These are phyloP conservation scores for Typhlomys cinereus DNA, from an alignment of 2,113 vertebrate genomes.

Conservation along the genomic window DNA sequence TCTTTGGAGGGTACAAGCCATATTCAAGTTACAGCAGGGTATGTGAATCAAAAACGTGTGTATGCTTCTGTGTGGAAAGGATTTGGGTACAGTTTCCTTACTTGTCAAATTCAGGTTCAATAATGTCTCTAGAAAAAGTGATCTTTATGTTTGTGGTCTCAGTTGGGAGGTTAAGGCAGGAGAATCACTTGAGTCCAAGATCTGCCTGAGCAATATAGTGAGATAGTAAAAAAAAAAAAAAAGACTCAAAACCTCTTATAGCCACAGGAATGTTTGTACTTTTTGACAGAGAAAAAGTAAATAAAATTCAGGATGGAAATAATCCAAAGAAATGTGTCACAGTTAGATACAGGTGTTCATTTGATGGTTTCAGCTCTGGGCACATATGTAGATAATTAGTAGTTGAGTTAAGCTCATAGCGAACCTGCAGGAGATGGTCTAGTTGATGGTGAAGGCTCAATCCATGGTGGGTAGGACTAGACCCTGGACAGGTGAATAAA, in stretches of 20 bases:
- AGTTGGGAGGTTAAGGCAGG: background rate
- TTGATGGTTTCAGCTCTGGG: too few relatives aligned
- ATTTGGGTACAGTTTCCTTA: background rate
- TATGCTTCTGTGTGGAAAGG: too few relatives aligned
- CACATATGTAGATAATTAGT: too few relatives aligned
- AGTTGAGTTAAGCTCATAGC: too few relatives aligned
- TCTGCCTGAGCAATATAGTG: background rate
- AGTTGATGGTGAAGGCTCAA: too few relatives aligned
- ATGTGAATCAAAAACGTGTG: background rate
- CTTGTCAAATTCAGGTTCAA: slow-evolving; percentile 1
- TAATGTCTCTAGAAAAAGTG: background rate
- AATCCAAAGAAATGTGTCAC: slow-evolving; percentile 28
- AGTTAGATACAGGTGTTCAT: too few relatives aligned
- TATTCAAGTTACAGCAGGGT: background rate
- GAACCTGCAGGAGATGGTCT: too few relatives aligned
- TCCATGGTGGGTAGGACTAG: too few relatives aligned
- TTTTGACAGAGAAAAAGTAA: background rate
- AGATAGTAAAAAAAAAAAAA: too few relatives aligned
- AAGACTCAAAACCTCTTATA: background rate
- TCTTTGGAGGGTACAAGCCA: too few relatives aligned
- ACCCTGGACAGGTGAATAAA: too few relatives aligned
- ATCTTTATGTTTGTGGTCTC: too few relatives aligned
- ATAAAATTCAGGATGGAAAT: slow-evolving; percentile 14
- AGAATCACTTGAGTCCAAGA: background rate
- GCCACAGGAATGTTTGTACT: slow-evolving; percentile 20